Evolutionary conservation across 2,888 invertebrate genomes (phyloP).

Genomic region (Conchocele bisecta): DNA sequence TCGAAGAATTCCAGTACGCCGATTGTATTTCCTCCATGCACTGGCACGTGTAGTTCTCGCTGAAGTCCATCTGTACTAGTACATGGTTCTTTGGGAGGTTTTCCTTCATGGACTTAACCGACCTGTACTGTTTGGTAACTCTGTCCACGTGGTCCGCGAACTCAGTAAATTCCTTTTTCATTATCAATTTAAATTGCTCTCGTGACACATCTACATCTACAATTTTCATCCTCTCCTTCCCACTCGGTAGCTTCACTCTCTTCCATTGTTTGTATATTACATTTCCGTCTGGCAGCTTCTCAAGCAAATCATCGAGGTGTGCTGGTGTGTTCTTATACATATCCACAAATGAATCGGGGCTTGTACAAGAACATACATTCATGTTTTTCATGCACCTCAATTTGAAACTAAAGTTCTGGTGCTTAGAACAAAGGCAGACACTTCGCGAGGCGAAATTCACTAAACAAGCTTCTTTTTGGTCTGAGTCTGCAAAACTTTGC

Average conservation of each 20-base stretch:
- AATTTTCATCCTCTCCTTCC: conserved; percentile 44
- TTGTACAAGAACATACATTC: conserved; percentile 1
- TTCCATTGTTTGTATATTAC: conserved; percentile 45
- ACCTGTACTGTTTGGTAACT: conserved; percentile 20
- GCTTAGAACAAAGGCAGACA: conserved; percentile 34
- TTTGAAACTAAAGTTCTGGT: conserved; percentile 39
- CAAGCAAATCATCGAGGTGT: conserved; percentile 8
- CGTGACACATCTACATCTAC: conserved; percentile 23
- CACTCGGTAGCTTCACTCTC: conserved; percentile 30
- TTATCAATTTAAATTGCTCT: conserved; percentile 75
- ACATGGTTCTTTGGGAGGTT: conserved; percentile 19
- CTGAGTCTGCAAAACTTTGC: conserved; percentile 27
- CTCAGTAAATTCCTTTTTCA: conserved; percentile 73
- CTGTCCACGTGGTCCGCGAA: conserved; percentile 29
- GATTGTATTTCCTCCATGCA: conserved; percentile 18
- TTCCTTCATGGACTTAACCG: conserved; percentile 27
- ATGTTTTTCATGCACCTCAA: conserved; percentile 20
- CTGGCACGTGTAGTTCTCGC: conserved; percentile 6
- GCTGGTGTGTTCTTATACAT: neutral
- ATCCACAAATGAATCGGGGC: conserved; percentile 40
- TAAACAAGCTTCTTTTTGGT: conserved; percentile 15
- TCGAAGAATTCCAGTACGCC: conserved; percentile 34
- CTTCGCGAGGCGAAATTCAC: conserved; percentile 31
- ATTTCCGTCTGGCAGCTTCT: neutral
- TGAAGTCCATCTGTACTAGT: conserved; percentile 35